Conservation (phyloP, 2,113 vertebrate genomes). For the Rhynchomys soricoides region DNA sequence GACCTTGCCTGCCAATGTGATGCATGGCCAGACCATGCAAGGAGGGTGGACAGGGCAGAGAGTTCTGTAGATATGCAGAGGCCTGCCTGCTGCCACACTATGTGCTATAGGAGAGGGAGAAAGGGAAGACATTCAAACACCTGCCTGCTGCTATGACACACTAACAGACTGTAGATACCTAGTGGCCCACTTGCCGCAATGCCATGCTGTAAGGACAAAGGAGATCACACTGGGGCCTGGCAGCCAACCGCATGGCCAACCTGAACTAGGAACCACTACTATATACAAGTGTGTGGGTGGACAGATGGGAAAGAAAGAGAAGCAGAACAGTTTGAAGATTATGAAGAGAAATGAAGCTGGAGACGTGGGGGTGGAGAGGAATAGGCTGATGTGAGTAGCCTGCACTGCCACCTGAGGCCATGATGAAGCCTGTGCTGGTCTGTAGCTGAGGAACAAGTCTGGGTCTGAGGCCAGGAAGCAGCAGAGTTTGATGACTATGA, state of each 20-base stretch:
- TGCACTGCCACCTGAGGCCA: background rate
- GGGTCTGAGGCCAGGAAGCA: background rate
- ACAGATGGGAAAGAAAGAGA: background rate
- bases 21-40: background rate
- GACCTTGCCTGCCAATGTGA: background rate
- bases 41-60: too few relatives aligned
- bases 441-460: background rate
- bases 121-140: background rate
- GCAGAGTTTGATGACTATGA: background rate
- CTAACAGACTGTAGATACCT: background rate
- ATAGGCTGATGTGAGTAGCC: background rate
- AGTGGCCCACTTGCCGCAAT: background rate
- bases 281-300: background rate
- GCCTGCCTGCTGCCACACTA: background rate
- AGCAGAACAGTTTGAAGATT: background rate
- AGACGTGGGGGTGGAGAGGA: background rate
- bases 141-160: background rate
- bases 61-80: background rate
- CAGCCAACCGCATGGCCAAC: background rate
- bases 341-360: background rate
- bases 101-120: background rate
- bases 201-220: background rate
- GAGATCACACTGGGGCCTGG: background rate
- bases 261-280: background rate
- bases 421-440: background rate